Base-by-base conservation (phyloP, 2,113 vertebrate genomes). In the Eubucco bourcierii region DNA sequence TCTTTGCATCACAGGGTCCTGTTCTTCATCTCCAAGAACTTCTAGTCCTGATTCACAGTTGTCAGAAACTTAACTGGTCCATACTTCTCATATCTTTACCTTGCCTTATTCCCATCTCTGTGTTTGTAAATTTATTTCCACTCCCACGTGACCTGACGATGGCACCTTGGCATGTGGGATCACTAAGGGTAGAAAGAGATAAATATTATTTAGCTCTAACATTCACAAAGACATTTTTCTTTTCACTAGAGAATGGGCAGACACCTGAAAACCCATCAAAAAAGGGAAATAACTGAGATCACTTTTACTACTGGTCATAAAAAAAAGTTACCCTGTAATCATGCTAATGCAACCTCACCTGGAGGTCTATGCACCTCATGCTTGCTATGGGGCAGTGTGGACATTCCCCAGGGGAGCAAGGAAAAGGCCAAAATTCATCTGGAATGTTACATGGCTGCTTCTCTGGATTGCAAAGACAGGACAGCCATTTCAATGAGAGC, bases 51-150 rank as follows among this genome's bases (percentile, higher is more conserved):
- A 29, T 46, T 59, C 7, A 5, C 12, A 6, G 20, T 9, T 65
- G 12, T 23, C 12, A 41, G 28, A 16, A 68, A 1, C 8, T 29
- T 80, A 1, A 0, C 5, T 55, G 20, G n/a, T 75, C 18, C 2
- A 0, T 21, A 70, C 6, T 55, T 63, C 55, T 77, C 12, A 28
- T 55, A 53, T 85, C 29, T 83, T 83, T 21, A n/a, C 34, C 21
- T 55, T 12, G 7, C 34, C 21, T 74, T 78, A 7, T 71, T n/a
- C 37, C 47, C 18, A 41, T 17, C 25, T 65, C 1, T 64, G 20
- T 41, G 17, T 59, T 79, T 74, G 34, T 29, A 59, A 41, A n/a
- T 82, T 34, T 78, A 2, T 15, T 59, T 70, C 37, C 24, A 39
- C 16, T 67, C 29, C 33, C n/a, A 4, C 23, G 7, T 24, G 20